A percentile compares a stretch with the other conserved stretches of the same genome.
Conservation (phyloP, 2,113 vertebrate species). For the Chaetura pelagica region DNA sequence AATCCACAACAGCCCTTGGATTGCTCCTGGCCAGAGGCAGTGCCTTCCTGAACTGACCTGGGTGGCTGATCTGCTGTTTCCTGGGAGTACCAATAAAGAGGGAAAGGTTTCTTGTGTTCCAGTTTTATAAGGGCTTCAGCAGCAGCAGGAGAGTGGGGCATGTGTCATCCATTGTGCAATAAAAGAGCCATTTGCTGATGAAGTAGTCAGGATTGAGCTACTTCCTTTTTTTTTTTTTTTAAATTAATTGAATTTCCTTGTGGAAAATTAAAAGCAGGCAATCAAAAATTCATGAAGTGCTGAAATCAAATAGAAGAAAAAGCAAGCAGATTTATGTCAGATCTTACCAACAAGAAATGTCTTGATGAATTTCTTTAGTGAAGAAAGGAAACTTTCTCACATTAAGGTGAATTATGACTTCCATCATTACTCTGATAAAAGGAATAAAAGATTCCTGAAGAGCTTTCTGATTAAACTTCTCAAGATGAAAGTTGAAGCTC, state of each 20-base stretch:
- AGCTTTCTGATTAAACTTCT: slow-evolving; percentile 46
- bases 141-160: not conserved
- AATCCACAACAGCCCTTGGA: not conserved
- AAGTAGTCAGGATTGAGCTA: not conserved
- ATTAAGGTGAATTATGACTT: slow-evolving; percentile 48
- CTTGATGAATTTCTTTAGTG: slow-evolving; percentile 16
- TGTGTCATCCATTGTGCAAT: not conserved
- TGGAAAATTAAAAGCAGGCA: slow-evolving; percentile 22
- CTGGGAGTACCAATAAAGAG: not conserved
- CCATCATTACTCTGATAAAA: slow-evolving; percentile 51
- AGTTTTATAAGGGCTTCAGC: not conserved
- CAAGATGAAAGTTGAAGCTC: slow-evolving; percentile 20
- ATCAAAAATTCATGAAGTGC: slow-evolving; percentile 55
- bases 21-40: not conserved
- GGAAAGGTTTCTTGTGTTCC: not conserved
- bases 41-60: not conserved
- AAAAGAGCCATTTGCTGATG: slow-evolving; percentile 36
- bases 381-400: slow-evolving; percentile 29
- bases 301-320: slow-evolving; percentile 42
- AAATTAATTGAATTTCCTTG: slow-evolving; percentile 52
- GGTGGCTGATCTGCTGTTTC: not conserved
- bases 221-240: slow-evolving; percentile 24
- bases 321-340: slow-evolving; percentile 10
- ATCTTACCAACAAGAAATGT: not conserved
- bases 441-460: slow-evolving; percentile 32